Conservation (phyloP, 1,140 invertebrate species). For the Drosophila grimshawi region DNA sequence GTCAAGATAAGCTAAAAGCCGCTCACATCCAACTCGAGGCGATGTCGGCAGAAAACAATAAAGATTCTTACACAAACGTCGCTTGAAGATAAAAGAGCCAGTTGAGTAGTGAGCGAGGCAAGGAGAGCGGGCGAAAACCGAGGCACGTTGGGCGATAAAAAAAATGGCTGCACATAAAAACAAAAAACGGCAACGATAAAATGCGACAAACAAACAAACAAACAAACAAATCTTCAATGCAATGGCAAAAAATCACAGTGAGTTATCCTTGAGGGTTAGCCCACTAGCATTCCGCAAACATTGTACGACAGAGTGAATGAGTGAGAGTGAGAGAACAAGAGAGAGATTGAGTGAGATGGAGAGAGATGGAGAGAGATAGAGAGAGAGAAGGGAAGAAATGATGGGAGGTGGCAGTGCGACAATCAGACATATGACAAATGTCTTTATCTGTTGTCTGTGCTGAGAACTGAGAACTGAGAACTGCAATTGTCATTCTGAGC, state of each 20-base stretch:
- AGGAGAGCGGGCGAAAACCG: slow-evolving; percentile 10
- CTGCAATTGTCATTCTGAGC: slow-evolving; percentile 25
- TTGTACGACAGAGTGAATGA: background rate
- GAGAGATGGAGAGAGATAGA: slow-evolving; percentile 7
- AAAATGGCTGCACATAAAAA: slow-evolving; percentile 77
- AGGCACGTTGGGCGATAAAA: slow-evolving; percentile 67
- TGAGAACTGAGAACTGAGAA: background rate
- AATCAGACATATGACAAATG: slow-evolving; percentile 68
- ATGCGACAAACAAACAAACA: slow-evolving; percentile 67
- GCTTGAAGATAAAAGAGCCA: slow-evolving; percentile 64
- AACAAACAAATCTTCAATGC: slow-evolving; percentile 41
- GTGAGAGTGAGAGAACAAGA: background rate
- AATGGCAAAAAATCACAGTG: slow-evolving; percentile 34
- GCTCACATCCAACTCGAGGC: slow-evolving; percentile 55
- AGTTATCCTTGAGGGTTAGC: slow-evolving; percentile 42
- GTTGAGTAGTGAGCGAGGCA: slow-evolving; percentile 1
- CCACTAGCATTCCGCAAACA: slow-evolving; percentile 17
- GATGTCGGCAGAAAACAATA: slow-evolving; percentile 69
- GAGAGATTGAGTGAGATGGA: slow-evolving; percentile 17
- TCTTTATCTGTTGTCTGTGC: slow-evolving; percentile 53
- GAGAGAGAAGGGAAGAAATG: background rate
- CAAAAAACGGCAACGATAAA: slow-evolving; percentile 62
- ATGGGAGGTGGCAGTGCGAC: slow-evolving; percentile 20
- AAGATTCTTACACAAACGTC: slow-evolving; percentile 77
- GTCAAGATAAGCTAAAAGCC: slow-evolving; percentile 47